Base-by-base conservation (phyloP, 2,113 vertebrate species). In the Mustela nigripes region DNA sequence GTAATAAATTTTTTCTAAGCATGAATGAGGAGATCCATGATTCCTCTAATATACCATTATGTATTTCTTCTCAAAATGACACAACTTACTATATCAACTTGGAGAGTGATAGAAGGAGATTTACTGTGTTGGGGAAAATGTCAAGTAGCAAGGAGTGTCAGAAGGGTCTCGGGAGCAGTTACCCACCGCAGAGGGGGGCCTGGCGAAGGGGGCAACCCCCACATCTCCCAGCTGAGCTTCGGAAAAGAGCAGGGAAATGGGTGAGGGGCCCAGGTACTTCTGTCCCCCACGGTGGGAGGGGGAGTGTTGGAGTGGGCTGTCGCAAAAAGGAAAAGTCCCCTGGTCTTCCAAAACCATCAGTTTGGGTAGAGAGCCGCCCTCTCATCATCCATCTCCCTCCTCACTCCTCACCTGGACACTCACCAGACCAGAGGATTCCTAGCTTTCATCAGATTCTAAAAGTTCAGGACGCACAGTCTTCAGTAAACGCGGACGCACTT, bases 1-100 rank as follows among this genome's bases (percentile, higher is more conserved):
- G 98, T 99, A 98, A 99, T 99, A 99, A 99, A 99, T 99, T 99
- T 99, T 98, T 98, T 99, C 98, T 98, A 98, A 99, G 98, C 98
- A 98, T 99, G 98, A 99, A 99, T 99, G 99, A 99, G 97, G 98
- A 99, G 98, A 99, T 98, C 98, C 98, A 99, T 98, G 98, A 98
- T 98, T 99, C 98, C 98, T 98, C 99, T 99, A 99, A 98, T 98
- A 99, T 95, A 98, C 98, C 97, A 98, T 98, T 99, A 98, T 99
- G 98, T 99, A 98, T 99, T 99, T 99, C 98, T 98, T 98, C 99
- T 99, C 98, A 98, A 97, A 99, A 94, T 99, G 98, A 98, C 99
- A 99, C 79, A 80, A 98, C 98, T 99, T 98, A 98, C 98, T 99
- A 98, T 98, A 99, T 98, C 98, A 99, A 98, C 95, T 95, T 84